phyloP scores from a whole-genome alignment of 2,113 vertebrate genomes.

The Gila orcuttii region DNA sequence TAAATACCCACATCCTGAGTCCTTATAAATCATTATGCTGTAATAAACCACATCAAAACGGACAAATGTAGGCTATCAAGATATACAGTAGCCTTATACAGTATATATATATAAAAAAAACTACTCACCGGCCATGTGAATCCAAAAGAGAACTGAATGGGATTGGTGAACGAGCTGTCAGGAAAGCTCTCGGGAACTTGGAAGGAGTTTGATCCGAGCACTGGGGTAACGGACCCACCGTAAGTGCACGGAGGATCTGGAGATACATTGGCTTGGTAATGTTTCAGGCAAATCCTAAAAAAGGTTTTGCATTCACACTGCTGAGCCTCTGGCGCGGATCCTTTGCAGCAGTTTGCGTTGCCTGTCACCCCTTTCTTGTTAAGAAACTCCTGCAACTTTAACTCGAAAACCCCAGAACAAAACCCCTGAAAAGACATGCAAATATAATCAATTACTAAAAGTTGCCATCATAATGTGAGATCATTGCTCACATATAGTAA shows the following conservation, averaged over 20 bases:
- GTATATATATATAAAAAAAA: background rate
- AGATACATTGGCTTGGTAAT: constrained; percentile 94
- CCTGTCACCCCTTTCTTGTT: constrained; percentile 91
- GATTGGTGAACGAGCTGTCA: constrained; percentile 89
- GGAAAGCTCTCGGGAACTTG: constrained; percentile 87
- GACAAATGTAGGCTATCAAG: background rate
- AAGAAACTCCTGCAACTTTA: constrained; percentile 97
- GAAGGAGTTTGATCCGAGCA: constrained; percentile 96
- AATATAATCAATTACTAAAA: constrained; percentile 4
- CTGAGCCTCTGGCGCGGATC: constrained; percentile 75
- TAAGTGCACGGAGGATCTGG: constrained; percentile 98
- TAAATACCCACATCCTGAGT: constrained; percentile 34
- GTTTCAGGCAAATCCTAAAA: constrained; percentile 97
- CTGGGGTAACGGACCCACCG: constrained; percentile 92
- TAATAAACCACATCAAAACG: background rate
- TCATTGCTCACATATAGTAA: background rate
- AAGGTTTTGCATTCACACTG: constrained; percentile 97
- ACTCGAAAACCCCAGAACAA: constrained; percentile 93
- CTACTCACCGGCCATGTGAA: constrained; percentile 98
- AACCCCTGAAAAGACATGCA: constrained; percentile 76
- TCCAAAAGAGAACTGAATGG: constrained; percentile 89
- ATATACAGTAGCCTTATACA: background rate
- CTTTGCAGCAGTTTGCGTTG: constrained; percentile 90
- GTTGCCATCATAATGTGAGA: background rate
- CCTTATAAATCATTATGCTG: background rate